Evolutionary conservation across 2,888 invertebrate species (phyloP), one percentile per base, ranked within the genome.

Genomic region (Pecten maximus): DNA sequence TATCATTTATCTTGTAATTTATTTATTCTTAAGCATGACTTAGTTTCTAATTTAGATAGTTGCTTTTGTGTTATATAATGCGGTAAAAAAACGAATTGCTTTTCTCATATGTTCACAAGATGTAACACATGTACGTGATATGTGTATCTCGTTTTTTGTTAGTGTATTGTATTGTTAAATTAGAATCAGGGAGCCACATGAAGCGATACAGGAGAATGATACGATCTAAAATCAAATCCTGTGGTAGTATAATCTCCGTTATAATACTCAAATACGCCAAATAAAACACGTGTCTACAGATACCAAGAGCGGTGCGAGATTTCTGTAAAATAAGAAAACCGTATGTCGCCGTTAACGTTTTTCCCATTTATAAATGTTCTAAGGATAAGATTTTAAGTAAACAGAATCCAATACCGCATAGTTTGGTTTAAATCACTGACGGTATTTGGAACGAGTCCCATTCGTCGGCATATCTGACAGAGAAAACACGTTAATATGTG

Each of bases 291-390:
- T 15, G 35, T 2, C 10, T 15, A 28, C 28, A 35, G 74, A 74
- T 15, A 74, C 2, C 74, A 54, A 54, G 23, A 74, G 10, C 28
- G 15, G 35, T 74, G 28, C 35, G 10, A 74, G 6, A 28, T 74
- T 74, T 35, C 74, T 74, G 28, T 74, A 74, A 74, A 74, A 74
- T 74, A 35, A 74, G 35, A 74, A 74, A 74, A 74, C 35, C 74
- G 2, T 35, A 74, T 54, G 19, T 23, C n/a, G 54, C 54, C n/a
- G 19, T 74, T 35, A 8, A 74, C 8, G 35, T 28, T 74, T 28
- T 74, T 74, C 74, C 35, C 35, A 74, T 74, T 74, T 35, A 35
- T 28, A 74, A 35, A 60, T 28, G n/a, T n/a, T 74, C 35, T 35
- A 28, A 3, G 35, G 74, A 74, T 74, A 28, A 74, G 28, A 74